A percentile compares a stretch with the other conserved stretches of the same genome.
These are phyloP conservation scores for Sinelater perroti DNA, from an alignment of 2,888 invertebrate species.

Conservation along the genomic window DNA sequence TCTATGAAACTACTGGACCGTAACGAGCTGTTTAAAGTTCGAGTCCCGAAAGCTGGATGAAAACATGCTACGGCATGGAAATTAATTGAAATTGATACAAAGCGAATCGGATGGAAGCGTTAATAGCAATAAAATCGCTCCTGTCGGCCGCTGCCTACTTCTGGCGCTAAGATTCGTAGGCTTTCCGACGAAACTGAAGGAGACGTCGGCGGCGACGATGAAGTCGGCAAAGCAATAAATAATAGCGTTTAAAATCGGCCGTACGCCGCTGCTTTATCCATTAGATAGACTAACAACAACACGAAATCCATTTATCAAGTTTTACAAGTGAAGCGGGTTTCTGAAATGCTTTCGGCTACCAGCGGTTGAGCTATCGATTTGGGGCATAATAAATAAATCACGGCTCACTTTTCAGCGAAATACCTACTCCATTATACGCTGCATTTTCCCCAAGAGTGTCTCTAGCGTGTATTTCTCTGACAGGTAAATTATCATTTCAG, in stretches of 20 bases:
- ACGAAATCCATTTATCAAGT: constrained; percentile 27
- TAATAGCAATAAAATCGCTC: constrained; percentile 18
- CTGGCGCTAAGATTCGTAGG: background rate
- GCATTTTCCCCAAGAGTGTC: constrained; percentile 27
- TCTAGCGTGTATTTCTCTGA: constrained; percentile 33
- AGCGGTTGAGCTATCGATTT: constrained; percentile 33
- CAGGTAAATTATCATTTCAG: constrained; percentile 34
- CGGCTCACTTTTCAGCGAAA: constrained; percentile 33
- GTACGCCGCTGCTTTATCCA: constrained; percentile 6
- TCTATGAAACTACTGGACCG: constrained; percentile 33
- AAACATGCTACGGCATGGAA: constrained; percentile 28
- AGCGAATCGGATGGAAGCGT: constrained; percentile 13
- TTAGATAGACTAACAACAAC: constrained; percentile 19
- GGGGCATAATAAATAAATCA: constrained; percentile 36
- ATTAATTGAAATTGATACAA: constrained; percentile 27
- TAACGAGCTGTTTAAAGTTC: constrained; percentile 30
- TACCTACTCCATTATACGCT: constrained; percentile 21
- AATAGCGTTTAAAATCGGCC: too few species aligned
- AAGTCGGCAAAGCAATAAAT: constrained; percentile 3
- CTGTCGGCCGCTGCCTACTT: constrained; percentile 1
- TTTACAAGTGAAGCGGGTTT: constrained; percentile 27
- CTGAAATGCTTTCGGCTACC: constrained; percentile 29
- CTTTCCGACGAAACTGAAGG: constrained; percentile 4
- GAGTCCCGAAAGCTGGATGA: constrained; percentile 18
- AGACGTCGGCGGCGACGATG: too few species aligned